A percentile compares a stretch with the other conserved stretches of the same genome.
These are phyloP conservation scores for Onchidella celtica DNA, from an alignment of 2,888 invertebrate genomes.

Conservation along the genomic window DNA sequence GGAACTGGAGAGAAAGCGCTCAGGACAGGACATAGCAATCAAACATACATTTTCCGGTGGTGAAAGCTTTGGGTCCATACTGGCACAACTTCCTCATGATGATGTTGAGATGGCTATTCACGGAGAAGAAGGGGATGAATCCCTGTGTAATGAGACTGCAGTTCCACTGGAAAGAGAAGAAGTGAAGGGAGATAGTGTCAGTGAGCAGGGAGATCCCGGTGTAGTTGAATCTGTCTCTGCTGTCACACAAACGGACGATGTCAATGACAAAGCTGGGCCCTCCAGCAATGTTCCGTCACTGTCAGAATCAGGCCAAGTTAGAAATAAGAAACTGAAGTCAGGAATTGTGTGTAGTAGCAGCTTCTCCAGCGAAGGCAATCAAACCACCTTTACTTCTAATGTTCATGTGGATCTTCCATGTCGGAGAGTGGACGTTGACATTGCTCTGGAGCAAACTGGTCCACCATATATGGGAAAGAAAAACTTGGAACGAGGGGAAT, in stretches of 20 bases:
- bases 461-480: background rate
- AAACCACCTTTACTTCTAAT: conserved; percentile 6
- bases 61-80: background rate
- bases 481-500: background rate
- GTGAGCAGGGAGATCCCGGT: background rate
- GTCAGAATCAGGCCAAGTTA: background rate
- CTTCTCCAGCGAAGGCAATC: conserved; percentile 10
- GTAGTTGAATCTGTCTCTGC: background rate
- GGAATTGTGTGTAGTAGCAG: background rate
- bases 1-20: background rate
- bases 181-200: background rate
- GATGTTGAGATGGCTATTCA: background rate
- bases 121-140: background rate
- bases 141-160: background rate
- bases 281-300: background rate
- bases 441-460: background rate
- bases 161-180: background rate
- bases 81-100: background rate
- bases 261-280: background rate
- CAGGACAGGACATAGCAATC: background rate
- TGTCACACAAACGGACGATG: background rate
- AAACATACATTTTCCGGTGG: background rate
- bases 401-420: background rate
- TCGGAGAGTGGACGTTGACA: conserved; percentile 14
- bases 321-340: background rate